Conservation (phyloP, 2,113 vertebrate species). For the Corythornis cristatus region DNA sequence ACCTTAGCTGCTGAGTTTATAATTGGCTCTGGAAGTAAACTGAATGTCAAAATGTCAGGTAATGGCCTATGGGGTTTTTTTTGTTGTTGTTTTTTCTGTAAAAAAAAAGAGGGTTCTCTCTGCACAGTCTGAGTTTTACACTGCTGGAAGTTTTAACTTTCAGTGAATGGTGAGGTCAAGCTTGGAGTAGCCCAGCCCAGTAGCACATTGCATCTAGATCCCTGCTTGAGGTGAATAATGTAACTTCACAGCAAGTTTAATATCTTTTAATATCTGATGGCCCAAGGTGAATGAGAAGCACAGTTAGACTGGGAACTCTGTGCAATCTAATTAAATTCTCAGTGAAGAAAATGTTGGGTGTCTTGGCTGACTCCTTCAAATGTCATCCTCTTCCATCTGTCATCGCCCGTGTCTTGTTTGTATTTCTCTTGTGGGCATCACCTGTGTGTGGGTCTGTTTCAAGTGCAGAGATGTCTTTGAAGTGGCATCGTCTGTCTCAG, state of each 20-base stretch:
- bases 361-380: neutral
- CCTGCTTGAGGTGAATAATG: neutral
- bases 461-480: neutral
- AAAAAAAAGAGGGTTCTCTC: neutral
- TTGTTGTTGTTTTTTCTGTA: neutral
- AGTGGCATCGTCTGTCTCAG: neutral
- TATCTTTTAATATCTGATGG: neutral
- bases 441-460: neutral
- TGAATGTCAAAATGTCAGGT: neutral
- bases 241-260: neutral
- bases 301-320: neutral
- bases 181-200: neutral
- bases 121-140: neutral
- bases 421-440: neutral
- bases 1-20: neutral
- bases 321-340: neutral
- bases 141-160: neutral
- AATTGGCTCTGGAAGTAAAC: neutral
- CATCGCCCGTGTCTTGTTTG: accelerated
- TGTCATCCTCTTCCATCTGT: neutral
- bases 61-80: neutral
- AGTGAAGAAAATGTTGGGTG: neutral
- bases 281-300: neutral
- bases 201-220: neutral
- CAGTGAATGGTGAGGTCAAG: neutral